These are phyloP conservation scores for Leptarthrus brevirostris DNA, from an alignment of 2,888 invertebrate species.

Conservation along the genomic window DNA sequence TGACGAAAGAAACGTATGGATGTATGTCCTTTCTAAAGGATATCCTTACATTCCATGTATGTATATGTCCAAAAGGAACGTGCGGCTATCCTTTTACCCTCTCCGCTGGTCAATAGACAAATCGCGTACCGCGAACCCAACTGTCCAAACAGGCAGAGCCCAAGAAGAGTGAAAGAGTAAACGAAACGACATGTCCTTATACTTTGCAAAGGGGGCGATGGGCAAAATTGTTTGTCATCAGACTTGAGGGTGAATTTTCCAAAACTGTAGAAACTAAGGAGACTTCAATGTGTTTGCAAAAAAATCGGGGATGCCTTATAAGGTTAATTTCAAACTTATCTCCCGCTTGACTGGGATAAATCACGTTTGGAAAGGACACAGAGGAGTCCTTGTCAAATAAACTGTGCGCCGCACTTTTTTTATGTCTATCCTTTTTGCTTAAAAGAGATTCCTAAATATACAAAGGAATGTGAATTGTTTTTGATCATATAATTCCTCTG, in stretches of 20 bases:
- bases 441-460: no score
- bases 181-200: constrained; percentile 35
- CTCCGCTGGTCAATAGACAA: constrained; percentile 50
- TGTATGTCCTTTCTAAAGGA: constrained; percentile 38
- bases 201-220: background rate
- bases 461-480: no score
- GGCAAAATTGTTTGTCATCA: constrained; percentile 44
- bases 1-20: constrained; percentile 46
- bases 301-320: constrained; percentile 3
- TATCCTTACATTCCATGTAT: constrained; percentile 29
- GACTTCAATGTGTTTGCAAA: constrained; percentile 15
- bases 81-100: constrained; percentile 51
- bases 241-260: constrained; percentile 41
- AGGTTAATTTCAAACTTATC: constrained; percentile 36
- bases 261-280: constrained; percentile 26
- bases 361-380: constrained; percentile 7
- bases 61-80: constrained; percentile 23
- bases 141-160: constrained; percentile 44
- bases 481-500: no score
- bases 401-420: background rate
- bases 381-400: background rate
- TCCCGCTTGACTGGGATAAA: constrained; percentile 21
- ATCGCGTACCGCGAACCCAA: constrained; percentile 53
- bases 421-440: background rate
- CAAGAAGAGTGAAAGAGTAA: constrained; percentile 25